Evolutionary conservation across 2,888 invertebrate species (phyloP).

Genomic region (Luffia ferchaultella): DNA sequence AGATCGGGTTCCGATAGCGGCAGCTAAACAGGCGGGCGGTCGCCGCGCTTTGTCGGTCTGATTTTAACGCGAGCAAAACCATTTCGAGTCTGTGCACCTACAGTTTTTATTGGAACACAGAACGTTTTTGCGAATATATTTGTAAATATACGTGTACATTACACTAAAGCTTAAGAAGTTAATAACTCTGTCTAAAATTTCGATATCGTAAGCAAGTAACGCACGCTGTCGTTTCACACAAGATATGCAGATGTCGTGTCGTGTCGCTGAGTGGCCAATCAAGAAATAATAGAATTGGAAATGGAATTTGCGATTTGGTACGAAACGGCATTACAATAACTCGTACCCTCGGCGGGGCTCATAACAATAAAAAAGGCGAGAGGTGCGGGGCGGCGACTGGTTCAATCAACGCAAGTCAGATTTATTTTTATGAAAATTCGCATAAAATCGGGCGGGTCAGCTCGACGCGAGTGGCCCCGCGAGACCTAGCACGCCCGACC

Average conservation of each 20-base stretch:
- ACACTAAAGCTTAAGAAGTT: no score
- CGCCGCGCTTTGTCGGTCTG: conserved; percentile 30
- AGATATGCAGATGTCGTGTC: no score
- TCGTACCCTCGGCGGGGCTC: conserved; percentile 59
- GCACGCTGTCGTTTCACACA: no score
- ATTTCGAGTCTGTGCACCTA: conserved; percentile 6
- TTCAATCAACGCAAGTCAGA: conserved; percentile 64
- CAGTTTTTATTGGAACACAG: no score
- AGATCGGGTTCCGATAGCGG: conserved; percentile 42
- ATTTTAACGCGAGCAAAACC: conserved; percentile 35
- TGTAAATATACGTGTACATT: no score
- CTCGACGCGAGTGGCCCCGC: conserved; percentile 49
- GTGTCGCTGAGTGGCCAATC: not conserved
- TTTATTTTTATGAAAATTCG: conserved; percentile 68
- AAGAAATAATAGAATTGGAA: not conserved
- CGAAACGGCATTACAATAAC: conserved; percentile 60
- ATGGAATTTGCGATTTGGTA: conserved; percentile 24
- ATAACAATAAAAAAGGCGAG: conserved; percentile 64
- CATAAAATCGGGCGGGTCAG: conserved; percentile 62
- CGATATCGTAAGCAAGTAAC: no score
- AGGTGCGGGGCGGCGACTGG: conserved; percentile 58
- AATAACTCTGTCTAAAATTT: no score
- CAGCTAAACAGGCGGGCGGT: conserved; percentile 14
- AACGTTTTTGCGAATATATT: no score
- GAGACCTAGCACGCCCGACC: conserved; percentile 60